Percentiles rank a stretch among this genome's conserved stretches.
phyloP scores from a whole-genome alignment of 2,797 vertebrate genomes.

The Helarctos malayanus region DNA sequence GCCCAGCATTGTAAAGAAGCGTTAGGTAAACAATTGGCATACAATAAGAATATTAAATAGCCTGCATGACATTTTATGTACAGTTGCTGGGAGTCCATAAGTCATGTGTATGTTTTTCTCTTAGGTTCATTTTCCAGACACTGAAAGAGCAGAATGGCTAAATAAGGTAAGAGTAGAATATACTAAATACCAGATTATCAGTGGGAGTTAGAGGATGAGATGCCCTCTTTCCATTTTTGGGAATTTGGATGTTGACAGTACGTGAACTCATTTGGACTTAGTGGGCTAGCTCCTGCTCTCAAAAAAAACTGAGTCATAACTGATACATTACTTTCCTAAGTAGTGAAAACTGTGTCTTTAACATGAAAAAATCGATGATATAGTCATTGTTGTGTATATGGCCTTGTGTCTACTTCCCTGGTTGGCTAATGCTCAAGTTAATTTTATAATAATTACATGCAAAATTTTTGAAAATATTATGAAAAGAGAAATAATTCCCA shows the following conservation, averaged over 20 bases:
- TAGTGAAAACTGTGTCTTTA: not conserved
- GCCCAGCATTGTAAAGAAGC: not conserved
- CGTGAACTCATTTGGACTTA: not conserved
- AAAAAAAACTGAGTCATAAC: not conserved
- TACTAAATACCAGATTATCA: not conserved
- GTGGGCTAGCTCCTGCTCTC: not conserved
- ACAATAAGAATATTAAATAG: not conserved
- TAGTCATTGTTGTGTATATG: not conserved
- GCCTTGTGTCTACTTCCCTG: not conserved
- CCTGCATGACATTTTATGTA: not conserved
- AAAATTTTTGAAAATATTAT: not conserved
- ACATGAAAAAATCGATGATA: not conserved
- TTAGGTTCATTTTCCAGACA: conserved; percentile 98
- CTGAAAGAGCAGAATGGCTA: conserved; percentile 98
- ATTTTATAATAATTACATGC: not conserved
- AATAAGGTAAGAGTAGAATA: conserved; percentile 94
- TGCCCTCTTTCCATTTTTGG: conserved; percentile 17
- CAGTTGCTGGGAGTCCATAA: not conserved
- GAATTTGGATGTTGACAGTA: not conserved
- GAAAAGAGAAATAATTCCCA: not conserved
- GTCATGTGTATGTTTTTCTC: conserved; percentile 56
- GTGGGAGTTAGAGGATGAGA: not conserved
- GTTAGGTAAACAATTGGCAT: accelerated
- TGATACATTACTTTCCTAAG: not conserved
- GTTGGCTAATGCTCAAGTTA: not conserved